Conservation (phyloP, 2,113 vertebrate species). For the Nothocercus nigrocapillus region DNA sequence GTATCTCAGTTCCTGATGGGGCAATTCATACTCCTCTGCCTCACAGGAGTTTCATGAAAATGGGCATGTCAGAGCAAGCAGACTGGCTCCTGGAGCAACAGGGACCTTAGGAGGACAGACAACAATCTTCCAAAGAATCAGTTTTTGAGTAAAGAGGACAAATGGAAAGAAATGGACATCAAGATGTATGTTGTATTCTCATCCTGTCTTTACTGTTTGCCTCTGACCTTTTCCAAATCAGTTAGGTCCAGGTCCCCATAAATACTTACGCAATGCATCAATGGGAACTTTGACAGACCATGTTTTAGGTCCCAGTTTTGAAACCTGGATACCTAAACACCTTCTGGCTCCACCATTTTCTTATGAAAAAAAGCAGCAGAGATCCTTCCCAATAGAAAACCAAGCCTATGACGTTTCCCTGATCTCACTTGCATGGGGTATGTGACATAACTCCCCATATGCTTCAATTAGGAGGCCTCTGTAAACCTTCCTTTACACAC, state of each 20-base stretch:
- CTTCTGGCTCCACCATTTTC: too few species aligned
- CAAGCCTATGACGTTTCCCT: neutral
- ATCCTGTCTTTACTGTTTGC: neutral
- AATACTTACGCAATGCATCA: neutral
- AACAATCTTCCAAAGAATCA: neutral
- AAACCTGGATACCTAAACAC: neutral
- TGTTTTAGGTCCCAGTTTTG: neutral
- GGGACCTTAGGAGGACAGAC: neutral
- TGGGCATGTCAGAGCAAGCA: neutral
- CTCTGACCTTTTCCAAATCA: neutral
- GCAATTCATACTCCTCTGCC: neutral
- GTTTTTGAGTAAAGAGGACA: neutral
- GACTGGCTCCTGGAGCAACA: neutral
- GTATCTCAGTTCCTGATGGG: neutral
- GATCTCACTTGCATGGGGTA: neutral
- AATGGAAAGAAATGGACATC: fast-evolving
- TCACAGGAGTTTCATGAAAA: neutral
- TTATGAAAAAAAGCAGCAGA: neutral
- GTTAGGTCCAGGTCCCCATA: neutral
- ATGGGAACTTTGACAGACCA: neutral
- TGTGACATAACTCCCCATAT: neutral
- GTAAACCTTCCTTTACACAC: neutral
- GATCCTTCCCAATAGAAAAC: neutral
- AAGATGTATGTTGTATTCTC: neutral
- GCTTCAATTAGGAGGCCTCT: neutral